These are phyloP conservation scores for Serripes groenlandicus DNA, from an alignment of 2,888 invertebrate genomes.

Conservation along the genomic window DNA sequence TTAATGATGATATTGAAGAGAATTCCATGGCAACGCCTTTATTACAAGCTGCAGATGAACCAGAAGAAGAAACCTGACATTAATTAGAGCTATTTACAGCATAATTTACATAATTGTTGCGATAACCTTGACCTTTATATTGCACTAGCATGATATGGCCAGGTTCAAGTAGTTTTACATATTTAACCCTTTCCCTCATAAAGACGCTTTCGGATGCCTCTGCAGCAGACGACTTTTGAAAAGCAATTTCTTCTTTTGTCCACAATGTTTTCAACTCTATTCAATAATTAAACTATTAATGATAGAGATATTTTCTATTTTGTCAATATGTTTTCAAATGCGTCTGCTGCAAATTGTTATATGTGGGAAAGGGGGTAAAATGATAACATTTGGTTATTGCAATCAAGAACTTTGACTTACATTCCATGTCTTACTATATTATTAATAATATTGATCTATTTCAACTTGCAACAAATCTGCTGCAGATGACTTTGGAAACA, in stretches of 20 bases:
- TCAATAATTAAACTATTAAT: neutral
- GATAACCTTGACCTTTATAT: neutral
- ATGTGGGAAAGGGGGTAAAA: no score
- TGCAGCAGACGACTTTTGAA: neutral
- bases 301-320: neutral
- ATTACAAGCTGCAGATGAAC: conserved; percentile 50
- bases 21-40: conserved; percentile 24
- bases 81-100: neutral
- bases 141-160: neutral
- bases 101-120: neutral
- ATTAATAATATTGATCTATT: no score
- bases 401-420: no score
- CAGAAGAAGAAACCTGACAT: conserved; percentile 27
- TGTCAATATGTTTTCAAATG: neutral
- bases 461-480: no score
- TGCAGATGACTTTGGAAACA: no score
- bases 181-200: neutral
- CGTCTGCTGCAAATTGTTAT: no score
- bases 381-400: no score
- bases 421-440: no score
- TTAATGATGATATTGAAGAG: conserved; percentile 31
- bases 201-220: neutral
- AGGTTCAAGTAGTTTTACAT: neutral
- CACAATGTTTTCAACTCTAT: neutral
- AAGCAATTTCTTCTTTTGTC: neutral